Base-by-base conservation (phyloP, 2,113 vertebrate species). In the Excalfactoria chinensis region DNA sequence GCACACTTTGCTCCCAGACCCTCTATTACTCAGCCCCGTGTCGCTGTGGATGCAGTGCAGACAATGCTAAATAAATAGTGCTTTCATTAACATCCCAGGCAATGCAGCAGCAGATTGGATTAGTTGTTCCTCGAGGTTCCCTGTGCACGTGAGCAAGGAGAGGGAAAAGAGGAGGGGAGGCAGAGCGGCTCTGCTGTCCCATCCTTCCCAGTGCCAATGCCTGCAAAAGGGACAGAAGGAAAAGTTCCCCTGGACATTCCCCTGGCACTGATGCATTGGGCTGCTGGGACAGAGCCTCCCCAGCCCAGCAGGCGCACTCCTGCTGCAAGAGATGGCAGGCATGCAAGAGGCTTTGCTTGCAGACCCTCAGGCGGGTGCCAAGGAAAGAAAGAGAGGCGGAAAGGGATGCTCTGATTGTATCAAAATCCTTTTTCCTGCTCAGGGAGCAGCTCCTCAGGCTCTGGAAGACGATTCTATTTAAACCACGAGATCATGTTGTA, bases 401-500 rank as follows among this genome's bases (percentile, higher is more conserved):
- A 75, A 89, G 66, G 28, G 69, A 77, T 49, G 58, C 66, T 95
- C 78, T 18, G 59, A 93, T 94, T 93, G 82, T 78, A 96, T 93
- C 91, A 86, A 91, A 95, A 83, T 67, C 88, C n/a, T 70, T 95
- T 95, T 86, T 90, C 88, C 93, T 96, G 94, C 90, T 86, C 89
- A 82, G 66, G 90, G 92, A 94, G 49, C 88, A 90, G 78, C 84
- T 96, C 34, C 89, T 91, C 86, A 79, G 64, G 23, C 86, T 93
- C 79, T 58, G 84, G 74, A 79, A 96, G 86, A 94, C 1, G 26
- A 95, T 96, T 94, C 94, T 91, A 83, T 96, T 96, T 89, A 95
- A 95, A 91, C 89, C 91, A 81, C 30, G 5, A 83, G 89, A 89
- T 96, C 94, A n/a, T 96, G 84, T 93, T 92, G 94, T 89, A 96